These are phyloP conservation scores for Molossus molossus DNA, from an alignment of 2,797 vertebrate genomes.

Conservation along the genomic window DNA sequence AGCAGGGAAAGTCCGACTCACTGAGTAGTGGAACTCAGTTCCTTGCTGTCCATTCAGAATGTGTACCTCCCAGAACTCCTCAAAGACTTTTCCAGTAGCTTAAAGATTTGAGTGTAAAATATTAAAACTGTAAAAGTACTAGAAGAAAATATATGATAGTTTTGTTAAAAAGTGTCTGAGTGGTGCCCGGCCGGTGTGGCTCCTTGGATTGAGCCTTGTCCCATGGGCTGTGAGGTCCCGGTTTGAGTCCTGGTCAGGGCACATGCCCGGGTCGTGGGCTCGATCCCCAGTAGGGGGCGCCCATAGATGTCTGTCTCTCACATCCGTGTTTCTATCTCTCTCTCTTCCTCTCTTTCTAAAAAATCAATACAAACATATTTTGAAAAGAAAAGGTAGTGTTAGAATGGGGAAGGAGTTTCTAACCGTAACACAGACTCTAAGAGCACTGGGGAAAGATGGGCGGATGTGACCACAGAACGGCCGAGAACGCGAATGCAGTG, in stretches of 20 bases:
- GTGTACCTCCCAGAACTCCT: neutral
- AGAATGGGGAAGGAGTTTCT: neutral
- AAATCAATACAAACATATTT: too few species aligned
- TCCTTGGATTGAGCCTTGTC: too few species aligned
- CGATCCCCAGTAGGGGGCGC: too few species aligned
- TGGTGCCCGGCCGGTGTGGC: too few species aligned
- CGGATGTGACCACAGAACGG: neutral
- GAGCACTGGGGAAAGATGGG: neutral
- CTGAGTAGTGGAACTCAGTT: neutral
- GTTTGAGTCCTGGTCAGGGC: too few species aligned
- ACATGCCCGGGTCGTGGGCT: too few species aligned
- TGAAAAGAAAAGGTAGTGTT: too few species aligned
- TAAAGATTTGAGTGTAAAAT: slow-evolving; percentile 35
- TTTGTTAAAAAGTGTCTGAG: neutral
- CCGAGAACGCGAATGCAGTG: neutral
- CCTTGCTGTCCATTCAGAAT: neutral
- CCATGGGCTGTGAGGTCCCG: too few species aligned
- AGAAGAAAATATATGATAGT: slow-evolving; percentile 40
- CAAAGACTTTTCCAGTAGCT: neutral
- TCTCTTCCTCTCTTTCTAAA: too few species aligned
- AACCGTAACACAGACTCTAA: neutral
- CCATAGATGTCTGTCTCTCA: too few species aligned
- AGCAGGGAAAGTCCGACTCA: neutral
- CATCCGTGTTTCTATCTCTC: too few species aligned
- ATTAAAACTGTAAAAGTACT: slow-evolving; percentile 7